phyloP scores from a whole-genome alignment of 2,888 invertebrate genomes.

The Tetranychus truncatus region DNA sequence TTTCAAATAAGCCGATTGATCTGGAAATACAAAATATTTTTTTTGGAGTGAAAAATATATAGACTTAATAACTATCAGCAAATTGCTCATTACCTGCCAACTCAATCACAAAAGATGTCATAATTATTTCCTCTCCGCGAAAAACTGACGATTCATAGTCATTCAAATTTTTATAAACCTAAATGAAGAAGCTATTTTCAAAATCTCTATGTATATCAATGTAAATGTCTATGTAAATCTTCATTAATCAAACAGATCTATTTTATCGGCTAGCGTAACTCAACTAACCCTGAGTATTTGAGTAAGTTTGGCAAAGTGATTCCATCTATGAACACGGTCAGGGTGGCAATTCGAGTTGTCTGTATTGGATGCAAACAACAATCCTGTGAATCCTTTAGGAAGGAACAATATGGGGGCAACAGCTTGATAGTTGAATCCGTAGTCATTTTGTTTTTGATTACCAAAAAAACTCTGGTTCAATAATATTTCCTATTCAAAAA shows the following conservation, averaged over 20 bases:
- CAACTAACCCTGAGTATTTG: constrained; percentile 16
- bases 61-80: background rate
- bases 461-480: background rate
- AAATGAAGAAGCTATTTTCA: background rate
- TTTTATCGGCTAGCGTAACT: background rate
- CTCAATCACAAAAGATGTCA: background rate
- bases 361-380: background rate
- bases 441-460: background rate
- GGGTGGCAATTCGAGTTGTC: background rate
- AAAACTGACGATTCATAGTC: background rate
- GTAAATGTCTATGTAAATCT: too few relatives aligned
- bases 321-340: background rate
- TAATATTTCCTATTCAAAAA: background rate
- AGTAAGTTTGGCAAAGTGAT: background rate
- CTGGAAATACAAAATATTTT: background rate
- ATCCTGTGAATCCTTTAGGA: background rate
- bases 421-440: background rate
- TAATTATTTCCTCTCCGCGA: constrained; percentile 4
- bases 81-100: background rate
- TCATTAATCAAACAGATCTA: background rate
- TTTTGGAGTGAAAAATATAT: background rate
- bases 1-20: background rate
- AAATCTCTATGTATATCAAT: too few relatives aligned
- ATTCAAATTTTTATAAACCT: background rate
- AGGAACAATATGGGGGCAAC: background rate